Evolutionary conservation across 2,113 vertebrate species (phyloP), one percentile per base, ranked within the genome.

Genomic region (Alces alces): DNA sequence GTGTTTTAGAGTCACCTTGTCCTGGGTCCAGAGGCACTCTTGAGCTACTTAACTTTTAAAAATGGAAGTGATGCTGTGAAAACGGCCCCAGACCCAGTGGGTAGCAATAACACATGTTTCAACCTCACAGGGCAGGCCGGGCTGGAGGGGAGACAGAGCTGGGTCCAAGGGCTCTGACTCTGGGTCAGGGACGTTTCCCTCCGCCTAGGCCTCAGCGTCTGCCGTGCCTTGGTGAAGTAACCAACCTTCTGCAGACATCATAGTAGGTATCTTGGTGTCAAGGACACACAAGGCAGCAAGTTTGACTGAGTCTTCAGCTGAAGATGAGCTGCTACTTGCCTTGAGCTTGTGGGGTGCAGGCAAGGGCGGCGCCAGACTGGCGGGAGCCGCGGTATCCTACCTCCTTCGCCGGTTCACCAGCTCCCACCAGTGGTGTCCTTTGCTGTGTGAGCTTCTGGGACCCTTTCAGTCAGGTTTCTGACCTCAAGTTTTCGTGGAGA

Each of bases 91-190:
- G 57, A 36, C 13, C 1, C 13, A 55, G 3, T 25, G 23, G 10
- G 1, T 0, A 4, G 17, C 15, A 17, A 12, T 5, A 12, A 23
- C 2, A 2, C 17, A 27, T 3, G 4, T 58, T n/a, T 30, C 8
- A 39, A 1, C 0, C 25, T 45, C 25, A 23, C 39, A 27, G 45
- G 16, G 43, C 1, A 17, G 33, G n/a, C 27, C 6, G 2, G 11
- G 45, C 6, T 9, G 1, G 13, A 9, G 76, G 7, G 12, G 30
- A 76, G 19, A n/a, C 27, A 27, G 23, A 50, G 27, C 89, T 36
- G 66, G 30, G 27, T 7, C 83, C 30, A 5, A 21, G 13, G 14
- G 50, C 73, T 43, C 61, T 36, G 57, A 43, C 19, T n/a, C 80
- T 30, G 60, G 55, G 25, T 15, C n/a, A n/a, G 30, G 2, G 27